A percentile compares a stretch with the other conserved stretches of the same genome.
Conservation (phyloP, 1,140 invertebrate species). For the Tyrophagus putrescentiae region DNA sequence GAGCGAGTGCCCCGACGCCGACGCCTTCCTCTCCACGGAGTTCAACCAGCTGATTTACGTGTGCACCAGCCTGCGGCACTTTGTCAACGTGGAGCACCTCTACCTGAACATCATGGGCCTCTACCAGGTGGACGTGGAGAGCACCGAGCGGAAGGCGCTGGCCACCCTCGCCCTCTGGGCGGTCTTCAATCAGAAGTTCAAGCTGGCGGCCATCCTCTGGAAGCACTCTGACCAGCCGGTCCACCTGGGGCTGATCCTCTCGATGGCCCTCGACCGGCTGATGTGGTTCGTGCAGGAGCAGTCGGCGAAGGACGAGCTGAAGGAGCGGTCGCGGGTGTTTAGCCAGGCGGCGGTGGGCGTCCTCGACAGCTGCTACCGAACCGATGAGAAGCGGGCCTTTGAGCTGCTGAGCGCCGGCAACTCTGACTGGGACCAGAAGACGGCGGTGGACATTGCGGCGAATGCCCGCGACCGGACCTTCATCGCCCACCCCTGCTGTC, state of each 20-base stretch:
- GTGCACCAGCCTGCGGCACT: slow-evolving; percentile 32
- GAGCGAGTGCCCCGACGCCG: slow-evolving; percentile 26
- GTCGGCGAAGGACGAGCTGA: slow-evolving; percentile 26
- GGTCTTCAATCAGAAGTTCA: slow-evolving; percentile 28
- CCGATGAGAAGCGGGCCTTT: slow-evolving; percentile 31
- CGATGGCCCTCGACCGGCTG: slow-evolving; percentile 29
- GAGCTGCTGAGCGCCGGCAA: slow-evolving; percentile 32
- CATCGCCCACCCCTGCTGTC: slow-evolving; percentile 37
- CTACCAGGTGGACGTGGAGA: slow-evolving; percentile 29
- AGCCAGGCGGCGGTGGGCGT: slow-evolving; percentile 35
- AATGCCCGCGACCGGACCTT: slow-evolving; percentile 28
- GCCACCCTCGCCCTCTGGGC: slow-evolving; percentile 32
- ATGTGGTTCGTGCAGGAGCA: slow-evolving; percentile 26
- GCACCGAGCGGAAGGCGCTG: slow-evolving; percentile 33
- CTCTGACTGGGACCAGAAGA: slow-evolving; percentile 34
- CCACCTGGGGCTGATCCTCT: slow-evolving; percentile 34
- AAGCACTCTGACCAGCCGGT: slow-evolving; percentile 36
- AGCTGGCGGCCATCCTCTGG: slow-evolving; percentile 36
- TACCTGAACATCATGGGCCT: slow-evolving; percentile 31
- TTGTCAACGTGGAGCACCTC: slow-evolving; percentile 33
- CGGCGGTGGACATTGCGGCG: slow-evolving; percentile 29
- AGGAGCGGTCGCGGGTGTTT: slow-evolving; percentile 32
- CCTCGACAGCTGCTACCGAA: slow-evolving; percentile 33
- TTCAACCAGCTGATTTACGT: slow-evolving; percentile 29
- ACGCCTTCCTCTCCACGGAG: slow-evolving; percentile 28